phyloP scores from a whole-genome alignment of 2,888 invertebrate genomes.

The Eucera pruinosa region DNA sequence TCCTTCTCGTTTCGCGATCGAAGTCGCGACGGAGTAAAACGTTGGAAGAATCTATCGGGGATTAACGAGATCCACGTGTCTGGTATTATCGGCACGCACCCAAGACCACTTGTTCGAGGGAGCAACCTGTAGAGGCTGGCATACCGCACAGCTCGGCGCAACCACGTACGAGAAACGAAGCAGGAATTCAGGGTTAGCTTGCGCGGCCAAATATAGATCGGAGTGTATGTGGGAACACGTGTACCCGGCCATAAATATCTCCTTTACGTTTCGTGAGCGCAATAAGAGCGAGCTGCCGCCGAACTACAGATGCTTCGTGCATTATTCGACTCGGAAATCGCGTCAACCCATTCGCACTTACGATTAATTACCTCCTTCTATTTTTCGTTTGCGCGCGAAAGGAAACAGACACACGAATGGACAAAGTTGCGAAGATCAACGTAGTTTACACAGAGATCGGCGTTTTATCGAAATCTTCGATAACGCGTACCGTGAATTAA shows the following conservation, averaged over 20 bases:
- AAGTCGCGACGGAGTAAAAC: slow-evolving; percentile 5
- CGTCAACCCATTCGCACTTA: no score
- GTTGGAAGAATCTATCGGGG: slow-evolving; percentile 38
- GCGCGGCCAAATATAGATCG: slow-evolving; percentile 72
- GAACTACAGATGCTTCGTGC: slow-evolving; percentile 27
- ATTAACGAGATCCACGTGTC: slow-evolving; percentile 69
- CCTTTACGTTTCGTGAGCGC: slow-evolving; percentile 53
- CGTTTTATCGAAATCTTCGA: no score
- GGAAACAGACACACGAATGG: no score
- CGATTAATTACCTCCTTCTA: no score
- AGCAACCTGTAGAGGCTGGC: slow-evolving; percentile 75
- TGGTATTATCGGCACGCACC: slow-evolving; percentile 73
- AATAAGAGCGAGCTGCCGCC: slow-evolving; percentile 52
- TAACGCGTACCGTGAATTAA: no score
- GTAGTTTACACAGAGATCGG: no score
- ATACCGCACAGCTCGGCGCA: slow-evolving; percentile 63
- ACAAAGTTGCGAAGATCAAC: no score
- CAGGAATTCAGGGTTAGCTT: slow-evolving; percentile 72
- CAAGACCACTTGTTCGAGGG: slow-evolving; percentile 73
- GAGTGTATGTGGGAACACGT: slow-evolving; percentile 68
- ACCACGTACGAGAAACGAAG: slow-evolving; percentile 56
- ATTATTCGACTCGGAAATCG: slow-evolving; percentile 29
- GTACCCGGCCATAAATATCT: slow-evolving; percentile 71
- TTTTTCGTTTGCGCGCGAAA: no score
- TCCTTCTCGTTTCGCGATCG: no score